A percentile compares a stretch with the other conserved stretches of the same genome.
phyloP scores from a whole-genome alignment of 2,888 invertebrate genomes.

The Epirrhoe tristata region DNA sequence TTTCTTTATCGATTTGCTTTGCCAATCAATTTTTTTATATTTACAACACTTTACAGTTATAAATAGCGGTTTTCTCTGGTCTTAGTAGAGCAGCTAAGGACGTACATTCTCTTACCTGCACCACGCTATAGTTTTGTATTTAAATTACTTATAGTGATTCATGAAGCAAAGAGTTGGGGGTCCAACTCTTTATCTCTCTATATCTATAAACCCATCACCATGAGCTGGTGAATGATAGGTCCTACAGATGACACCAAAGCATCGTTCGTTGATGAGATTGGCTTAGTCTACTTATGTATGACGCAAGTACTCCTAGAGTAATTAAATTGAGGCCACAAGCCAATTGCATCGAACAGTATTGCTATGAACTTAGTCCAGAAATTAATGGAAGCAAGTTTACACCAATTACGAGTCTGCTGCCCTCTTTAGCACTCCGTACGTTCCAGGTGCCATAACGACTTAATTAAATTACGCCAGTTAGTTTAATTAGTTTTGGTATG shows the following conservation, averaged over 20 bases:
- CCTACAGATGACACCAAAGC: no score
- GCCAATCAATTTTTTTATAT: background rate
- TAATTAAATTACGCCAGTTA: conserved; percentile 32
- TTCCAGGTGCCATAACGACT: conserved; percentile 27
- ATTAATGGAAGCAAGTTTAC: conserved; percentile 28
- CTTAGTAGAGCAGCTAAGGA: background rate
- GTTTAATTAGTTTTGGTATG: conserved; percentile 35
- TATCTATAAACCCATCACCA: no score
- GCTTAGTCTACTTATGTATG: no score
- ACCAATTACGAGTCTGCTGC: conserved; percentile 38
- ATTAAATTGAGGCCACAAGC: background rate
- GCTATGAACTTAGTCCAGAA: conserved; percentile 19
- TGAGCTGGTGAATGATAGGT: no score
- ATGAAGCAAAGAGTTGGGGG: no score
- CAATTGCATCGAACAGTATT: conserved; percentile 8
- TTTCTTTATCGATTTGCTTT: background rate
- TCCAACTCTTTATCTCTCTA: no score
- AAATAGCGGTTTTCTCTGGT: background rate
- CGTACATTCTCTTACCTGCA: background rate
- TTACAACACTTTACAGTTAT: background rate
- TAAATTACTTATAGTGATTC: background rate
- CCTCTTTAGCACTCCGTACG: conserved; percentile 16
- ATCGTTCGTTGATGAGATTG: no score
- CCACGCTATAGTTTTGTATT: background rate
- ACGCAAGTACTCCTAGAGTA: no score